These are phyloP conservation scores for Ramphastos sulfuratus DNA, from an alignment of 2,113 vertebrate genomes.

Conservation along the genomic window DNA sequence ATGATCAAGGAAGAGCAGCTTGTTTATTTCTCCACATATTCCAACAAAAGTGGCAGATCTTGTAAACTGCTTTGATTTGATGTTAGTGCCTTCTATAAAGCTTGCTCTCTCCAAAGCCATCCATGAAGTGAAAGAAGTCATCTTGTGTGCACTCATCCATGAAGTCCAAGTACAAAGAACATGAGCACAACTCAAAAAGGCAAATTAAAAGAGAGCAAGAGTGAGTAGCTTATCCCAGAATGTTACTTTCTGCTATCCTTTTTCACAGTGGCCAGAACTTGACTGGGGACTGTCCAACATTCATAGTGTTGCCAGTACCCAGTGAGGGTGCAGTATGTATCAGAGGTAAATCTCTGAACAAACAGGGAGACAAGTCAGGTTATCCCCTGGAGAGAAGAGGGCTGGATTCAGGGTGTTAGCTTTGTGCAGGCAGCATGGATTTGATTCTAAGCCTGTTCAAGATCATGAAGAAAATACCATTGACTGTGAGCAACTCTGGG, in stretches of 20 bases:
- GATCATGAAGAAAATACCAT: not conserved
- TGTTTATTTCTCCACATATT: constrained; percentile 57
- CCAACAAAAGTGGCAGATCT: constrained; percentile 43
- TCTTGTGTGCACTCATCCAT: not conserved
- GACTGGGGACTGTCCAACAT: not conserved
- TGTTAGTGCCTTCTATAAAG: constrained; percentile 44
- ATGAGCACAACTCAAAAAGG: not conserved
- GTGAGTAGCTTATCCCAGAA: not conserved
- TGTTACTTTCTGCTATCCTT: not conserved
- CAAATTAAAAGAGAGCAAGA: not conserved
- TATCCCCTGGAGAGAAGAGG: not conserved
- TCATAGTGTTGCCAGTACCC: not conserved
- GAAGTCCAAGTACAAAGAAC: not conserved
- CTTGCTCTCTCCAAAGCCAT: constrained; percentile 12
- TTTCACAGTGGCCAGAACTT: not conserved
- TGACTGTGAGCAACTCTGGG: not conserved
- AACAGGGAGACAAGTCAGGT: not conserved
- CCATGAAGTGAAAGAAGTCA: constrained; percentile 5
- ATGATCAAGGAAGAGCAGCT: constrained; percentile 58
- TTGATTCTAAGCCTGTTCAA: not conserved
- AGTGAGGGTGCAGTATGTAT: not conserved
- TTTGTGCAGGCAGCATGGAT: not conserved
- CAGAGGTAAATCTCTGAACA: not conserved
- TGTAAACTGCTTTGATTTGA: constrained; percentile 48
- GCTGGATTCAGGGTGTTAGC: not conserved